A percentile compares a stretch with the other conserved stretches of the same genome.
Conservation (phyloP, 2,113 vertebrate genomes). For the Larimichthys crocea region DNA sequence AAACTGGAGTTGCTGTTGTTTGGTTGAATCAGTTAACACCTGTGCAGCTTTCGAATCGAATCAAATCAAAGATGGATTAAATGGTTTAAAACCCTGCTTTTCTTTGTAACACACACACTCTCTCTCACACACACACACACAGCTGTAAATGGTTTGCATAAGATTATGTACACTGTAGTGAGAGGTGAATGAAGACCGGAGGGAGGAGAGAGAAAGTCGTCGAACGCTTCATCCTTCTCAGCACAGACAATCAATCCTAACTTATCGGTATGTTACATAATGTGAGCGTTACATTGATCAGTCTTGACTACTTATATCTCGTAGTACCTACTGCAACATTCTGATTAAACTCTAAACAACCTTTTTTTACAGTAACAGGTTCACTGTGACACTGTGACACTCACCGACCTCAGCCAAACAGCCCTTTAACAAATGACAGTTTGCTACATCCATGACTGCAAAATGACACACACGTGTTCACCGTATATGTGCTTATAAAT, state of each 20-base stretch:
- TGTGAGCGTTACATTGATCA: slow-evolving; percentile 26
- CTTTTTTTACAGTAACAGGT: slow-evolving; percentile 39
- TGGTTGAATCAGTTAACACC: slow-evolving; percentile 29
- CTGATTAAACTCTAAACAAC: slow-evolving; percentile 44
- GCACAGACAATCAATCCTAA: slow-evolving; percentile 24
- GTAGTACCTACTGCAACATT: slow-evolving; percentile 29
- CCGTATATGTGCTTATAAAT: slow-evolving; percentile 54
- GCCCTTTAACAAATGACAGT: slow-evolving; percentile 63
- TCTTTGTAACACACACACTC: background rate
- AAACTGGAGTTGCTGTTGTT: slow-evolving; percentile 21
- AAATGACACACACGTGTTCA: slow-evolving; percentile 42
- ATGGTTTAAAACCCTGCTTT: background rate
- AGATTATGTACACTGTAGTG: slow-evolving; percentile 54
- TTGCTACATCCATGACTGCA: slow-evolving; percentile 68
- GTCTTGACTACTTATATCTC: slow-evolving; percentile 21
- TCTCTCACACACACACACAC: background rate
- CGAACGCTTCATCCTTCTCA: slow-evolving; percentile 19
- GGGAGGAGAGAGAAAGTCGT: background rate
- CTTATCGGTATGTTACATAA: slow-evolving; percentile 34
- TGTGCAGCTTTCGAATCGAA: slow-evolving; percentile 4
- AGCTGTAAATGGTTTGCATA: slow-evolving; percentile 57
- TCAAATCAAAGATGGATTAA: slow-evolving; percentile 23
- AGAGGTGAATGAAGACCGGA: slow-evolving; percentile 25
- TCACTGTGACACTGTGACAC: slow-evolving; percentile 34
- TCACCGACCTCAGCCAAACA: slow-evolving; percentile 31